Conservation (phyloP, 1,140 invertebrate genomes). For the Drosophila melanogaster region DNA sequence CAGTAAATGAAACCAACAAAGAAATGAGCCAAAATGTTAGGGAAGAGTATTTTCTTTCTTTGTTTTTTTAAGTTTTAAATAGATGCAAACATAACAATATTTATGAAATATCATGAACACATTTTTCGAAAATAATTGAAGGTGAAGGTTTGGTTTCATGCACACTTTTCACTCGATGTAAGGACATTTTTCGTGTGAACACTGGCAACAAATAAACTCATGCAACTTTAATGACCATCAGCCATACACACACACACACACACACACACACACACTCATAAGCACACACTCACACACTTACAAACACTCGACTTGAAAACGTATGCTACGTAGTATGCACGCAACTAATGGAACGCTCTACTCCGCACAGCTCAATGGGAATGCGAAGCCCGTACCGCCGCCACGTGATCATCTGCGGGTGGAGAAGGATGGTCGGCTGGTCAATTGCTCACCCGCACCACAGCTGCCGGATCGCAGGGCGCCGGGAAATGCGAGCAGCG, state of each 20-base stretch:
- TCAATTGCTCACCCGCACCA: slow-evolving; percentile 88
- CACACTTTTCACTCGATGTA: slow-evolving; percentile 26
- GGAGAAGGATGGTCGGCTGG: slow-evolving; percentile 87
- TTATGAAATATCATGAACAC: no score
- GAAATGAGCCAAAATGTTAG: background rate
- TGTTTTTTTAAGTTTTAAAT: background rate
- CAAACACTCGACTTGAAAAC: background rate
- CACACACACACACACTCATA: slow-evolving; percentile 26
- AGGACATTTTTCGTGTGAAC: slow-evolving; percentile 8
- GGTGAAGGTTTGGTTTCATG: slow-evolving; percentile 26
- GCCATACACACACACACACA: slow-evolving; percentile 20
- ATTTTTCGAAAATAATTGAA: no score
- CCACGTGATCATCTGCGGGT: slow-evolving; percentile 89
- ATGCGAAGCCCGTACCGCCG: slow-evolving; percentile 89
- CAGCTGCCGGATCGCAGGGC: slow-evolving; percentile 88
- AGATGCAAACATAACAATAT: background rate
- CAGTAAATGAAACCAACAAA: slow-evolving; percentile 20
- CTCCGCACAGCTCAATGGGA: slow-evolving; percentile 74
- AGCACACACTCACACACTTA: slow-evolving; percentile 9
- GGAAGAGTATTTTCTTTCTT: background rate
- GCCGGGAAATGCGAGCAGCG: slow-evolving; percentile 48
- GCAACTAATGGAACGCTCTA: no score
- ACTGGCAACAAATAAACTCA: slow-evolving; percentile 32
- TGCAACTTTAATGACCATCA: slow-evolving; percentile 34
- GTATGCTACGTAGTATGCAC: no score